Base-by-base conservation (phyloP, 2,888 invertebrate species). In the Epirrita christyi region DNA sequence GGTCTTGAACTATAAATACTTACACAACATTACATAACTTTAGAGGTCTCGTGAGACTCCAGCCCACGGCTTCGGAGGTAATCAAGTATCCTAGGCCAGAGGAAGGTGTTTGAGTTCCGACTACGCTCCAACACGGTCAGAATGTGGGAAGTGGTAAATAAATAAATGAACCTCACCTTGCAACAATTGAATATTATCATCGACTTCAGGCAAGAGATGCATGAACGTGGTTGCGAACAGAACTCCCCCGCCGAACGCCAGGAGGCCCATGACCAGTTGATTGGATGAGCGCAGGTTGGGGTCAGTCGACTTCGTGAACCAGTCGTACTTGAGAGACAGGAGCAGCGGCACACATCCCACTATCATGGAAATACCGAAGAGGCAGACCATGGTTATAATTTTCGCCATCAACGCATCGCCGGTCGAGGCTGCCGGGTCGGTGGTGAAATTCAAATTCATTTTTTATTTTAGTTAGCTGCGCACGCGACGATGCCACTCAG, bases 231-330 rank as follows among this genome's bases (percentile, higher is more conserved):
- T 97, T 64, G 95, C 95, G 49, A 97, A 92, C 6, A 97, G 86
- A 0, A 97, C 96, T 6, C 97, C 97, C 7, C 97, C 97, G 8
- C 97, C 97, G 66, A 97, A 95, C 47, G 96, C 94, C 43, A 97
- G 83, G 7, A 96, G 78, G n/a, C 95, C 90, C 66, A 93, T 89
- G 41, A 95, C 94, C 15, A 93, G 71, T 67, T 73, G 77, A 69
- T 92, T 93, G 5, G 94, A 93, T 29, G 88, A 81, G 43, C 86
- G 78, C 73, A 93, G 85, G 60, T 92, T 83, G 8, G 88, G 76
- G 45, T 84, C 85, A 32, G 82, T 75, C 0, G 83, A 72, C 56
- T 86, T 86, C 13, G 82, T 78, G 62, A 93, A 90, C 95, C 95
- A 95, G 64, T 94, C 93, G 64, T 94, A 94, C 81, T 93, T 95